Evolutionary conservation across 1,140 invertebrate species (phyloP).

Genomic region (Bombyx mandarina): DNA sequence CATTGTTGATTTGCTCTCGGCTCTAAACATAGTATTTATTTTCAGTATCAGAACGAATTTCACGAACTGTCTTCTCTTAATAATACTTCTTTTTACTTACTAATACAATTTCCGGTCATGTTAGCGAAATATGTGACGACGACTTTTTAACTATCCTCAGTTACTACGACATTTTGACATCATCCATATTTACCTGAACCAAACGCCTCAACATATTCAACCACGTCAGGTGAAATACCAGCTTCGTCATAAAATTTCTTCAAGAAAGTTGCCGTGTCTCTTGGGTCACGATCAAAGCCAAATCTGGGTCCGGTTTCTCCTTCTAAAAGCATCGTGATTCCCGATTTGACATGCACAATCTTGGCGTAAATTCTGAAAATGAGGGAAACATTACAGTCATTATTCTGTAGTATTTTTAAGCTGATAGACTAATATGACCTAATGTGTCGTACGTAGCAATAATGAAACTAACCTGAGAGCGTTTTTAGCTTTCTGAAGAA

Average conservation of each 20-base stretch:
- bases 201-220: conserved; percentile 83
- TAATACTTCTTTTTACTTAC: too few species aligned
- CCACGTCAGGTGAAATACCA: conserved; percentile 73
- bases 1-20: too few species aligned
- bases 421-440: background rate
- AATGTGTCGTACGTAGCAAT: background rate
- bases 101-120: too few species aligned
- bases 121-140: too few species aligned
- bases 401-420: background rate
- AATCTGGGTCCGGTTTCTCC: conserved; percentile 18
- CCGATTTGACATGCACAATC: conserved; percentile 76
- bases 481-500: conserved; percentile 83
- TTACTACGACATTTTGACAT: too few species aligned
- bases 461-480: conserved; percentile 73
- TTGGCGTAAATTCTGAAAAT: conserved; percentile 75
- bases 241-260: conserved; percentile 75
- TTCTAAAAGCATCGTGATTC: conserved; percentile 40
- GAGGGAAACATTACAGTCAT: background rate
- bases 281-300: conserved; percentile 70
- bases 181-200: conserved; percentile 71
- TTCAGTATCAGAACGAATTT: too few species aligned
- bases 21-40: too few species aligned
- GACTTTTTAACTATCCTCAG: too few species aligned
- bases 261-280: conserved; percentile 71
- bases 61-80: too few species aligned